A percentile compares a stretch with the other conserved stretches of the same genome.
Conservation (phyloP, 37 sponge, comb jelly and placozoan species). For the Beroe ovata region DNA sequence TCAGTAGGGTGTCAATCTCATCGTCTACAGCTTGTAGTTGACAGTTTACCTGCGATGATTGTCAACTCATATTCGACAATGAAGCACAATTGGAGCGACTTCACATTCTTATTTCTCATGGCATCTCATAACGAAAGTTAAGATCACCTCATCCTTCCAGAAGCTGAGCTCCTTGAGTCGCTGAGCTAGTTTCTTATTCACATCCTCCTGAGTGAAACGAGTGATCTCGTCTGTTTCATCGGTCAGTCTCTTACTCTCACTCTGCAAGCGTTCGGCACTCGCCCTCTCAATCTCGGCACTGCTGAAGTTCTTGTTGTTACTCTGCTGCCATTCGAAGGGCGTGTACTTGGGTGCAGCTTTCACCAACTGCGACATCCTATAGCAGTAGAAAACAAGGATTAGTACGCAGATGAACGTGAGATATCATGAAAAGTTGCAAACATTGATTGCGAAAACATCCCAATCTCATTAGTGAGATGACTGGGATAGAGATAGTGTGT, state of each 20-base stretch:
- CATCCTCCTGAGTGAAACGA: slow-evolving; percentile 74
- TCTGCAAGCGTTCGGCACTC: slow-evolving; percentile 80
- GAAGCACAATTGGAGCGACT: too few relatives aligned
- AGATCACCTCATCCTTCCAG: slow-evolving; percentile 94
- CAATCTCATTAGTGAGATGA: too few relatives aligned
- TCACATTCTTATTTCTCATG: too few relatives aligned
- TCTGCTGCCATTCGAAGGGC: slow-evolving; percentile 86
- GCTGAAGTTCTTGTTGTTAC: slow-evolving; percentile 78
- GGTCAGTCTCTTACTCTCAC: slow-evolving; percentile 81
- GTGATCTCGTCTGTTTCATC: slow-evolving; percentile 81
- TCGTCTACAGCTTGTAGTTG: slow-evolving; percentile 71
- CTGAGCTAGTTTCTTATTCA: slow-evolving; percentile 81
- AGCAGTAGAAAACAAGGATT: not conserved
- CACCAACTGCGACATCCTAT: slow-evolving; percentile 65
- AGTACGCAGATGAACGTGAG: too few relatives aligned
- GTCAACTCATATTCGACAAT: not conserved
- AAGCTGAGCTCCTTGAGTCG: slow-evolving; percentile 80
- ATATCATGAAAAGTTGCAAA: too few relatives aligned
- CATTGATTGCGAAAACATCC: too few relatives aligned
- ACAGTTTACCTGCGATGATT: slow-evolving; percentile 29
- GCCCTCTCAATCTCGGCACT: slow-evolving; percentile 81
- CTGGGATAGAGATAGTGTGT: too few relatives aligned
- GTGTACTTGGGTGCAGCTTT: slow-evolving; percentile 80
- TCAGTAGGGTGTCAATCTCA: slow-evolving; percentile 76
- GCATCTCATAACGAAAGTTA: too few relatives aligned